Evolutionary conservation across 64 coral and sea anemone species (phyloP).

Genomic region (Cladopsammia gracilis): DNA sequence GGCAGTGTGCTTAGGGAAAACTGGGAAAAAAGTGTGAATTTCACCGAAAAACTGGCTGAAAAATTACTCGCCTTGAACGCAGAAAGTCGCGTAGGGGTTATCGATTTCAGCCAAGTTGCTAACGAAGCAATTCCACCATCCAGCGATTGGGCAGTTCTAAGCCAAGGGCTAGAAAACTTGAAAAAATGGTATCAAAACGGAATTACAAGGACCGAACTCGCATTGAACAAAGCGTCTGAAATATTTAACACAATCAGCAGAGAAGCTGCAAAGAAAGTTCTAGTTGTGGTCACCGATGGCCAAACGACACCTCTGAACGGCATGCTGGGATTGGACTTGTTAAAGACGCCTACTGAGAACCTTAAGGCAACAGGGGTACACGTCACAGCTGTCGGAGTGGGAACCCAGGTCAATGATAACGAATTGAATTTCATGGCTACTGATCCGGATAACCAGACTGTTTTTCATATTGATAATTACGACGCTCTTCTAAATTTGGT

Average conservation of each 20-base stretch:
- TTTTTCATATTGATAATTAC: slow-evolving; percentile 65
- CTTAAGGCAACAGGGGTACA: slow-evolving; percentile 3
- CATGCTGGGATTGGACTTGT: background rate
- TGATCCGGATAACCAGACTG: slow-evolving; percentile 18
- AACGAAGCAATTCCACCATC: slow-evolving; percentile 67
- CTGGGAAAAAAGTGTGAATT: slow-evolving; percentile 74
- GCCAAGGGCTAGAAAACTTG: slow-evolving; percentile 12
- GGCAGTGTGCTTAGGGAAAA: slow-evolving; percentile 73
- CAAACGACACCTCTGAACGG: slow-evolving; percentile 64
- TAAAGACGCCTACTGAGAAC: background rate
- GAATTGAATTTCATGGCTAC: slow-evolving; percentile 80
- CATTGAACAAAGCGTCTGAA: slow-evolving; percentile 59
- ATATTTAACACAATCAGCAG: slow-evolving; percentile 51
- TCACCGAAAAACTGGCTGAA: slow-evolving; percentile 38
- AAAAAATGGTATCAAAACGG: slow-evolving; percentile 77
- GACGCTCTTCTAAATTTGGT: slow-evolving; percentile 59
- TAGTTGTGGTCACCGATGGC: slow-evolving; percentile 78
- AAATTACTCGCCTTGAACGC: slow-evolving; percentile 46
- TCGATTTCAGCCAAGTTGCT: slow-evolving; percentile 80
- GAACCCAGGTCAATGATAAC: slow-evolving; percentile 6
- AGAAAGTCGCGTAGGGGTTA: slow-evolving; percentile 55
- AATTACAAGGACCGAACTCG: slow-evolving; percentile 81
- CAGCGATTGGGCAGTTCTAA: slow-evolving; percentile 1
- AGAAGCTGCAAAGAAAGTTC: slow-evolving; percentile 31
- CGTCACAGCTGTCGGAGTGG: slow-evolving; percentile 55